Evolutionary conservation across 2,113 vertebrate species (phyloP).

Genomic region (Tragelaphus buxtoni): DNA sequence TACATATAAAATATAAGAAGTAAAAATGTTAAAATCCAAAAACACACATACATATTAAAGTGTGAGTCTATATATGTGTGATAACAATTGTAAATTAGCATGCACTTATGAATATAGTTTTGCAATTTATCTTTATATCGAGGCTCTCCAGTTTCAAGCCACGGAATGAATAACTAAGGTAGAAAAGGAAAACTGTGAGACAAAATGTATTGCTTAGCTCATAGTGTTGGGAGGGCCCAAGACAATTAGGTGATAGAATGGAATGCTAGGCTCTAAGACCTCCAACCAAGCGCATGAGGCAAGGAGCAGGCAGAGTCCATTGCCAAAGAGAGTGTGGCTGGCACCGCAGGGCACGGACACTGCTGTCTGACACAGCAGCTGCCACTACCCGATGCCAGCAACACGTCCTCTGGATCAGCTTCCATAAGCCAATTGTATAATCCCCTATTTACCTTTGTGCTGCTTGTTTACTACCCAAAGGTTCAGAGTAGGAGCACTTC

Average conservation of each 20-base stretch:
- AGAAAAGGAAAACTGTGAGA: neutral
- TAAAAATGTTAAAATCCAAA: neutral
- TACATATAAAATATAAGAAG: neutral
- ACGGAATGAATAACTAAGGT: neutral
- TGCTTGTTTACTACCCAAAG: neutral
- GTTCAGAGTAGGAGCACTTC: neutral
- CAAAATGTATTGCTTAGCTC: neutral
- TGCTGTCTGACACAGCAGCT: neutral
- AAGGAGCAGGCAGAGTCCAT: too few relatives aligned
- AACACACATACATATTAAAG: neutral
- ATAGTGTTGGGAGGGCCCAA: neutral
- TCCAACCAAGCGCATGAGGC: neutral
- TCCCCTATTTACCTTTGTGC: too few relatives aligned
- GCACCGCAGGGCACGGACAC: accelerated
- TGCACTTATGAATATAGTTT: neutral
- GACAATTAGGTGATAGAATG: neutral
- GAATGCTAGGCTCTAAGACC: neutral
- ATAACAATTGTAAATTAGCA: neutral
- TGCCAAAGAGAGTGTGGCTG: neutral
- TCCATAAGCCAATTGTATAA: neutral
- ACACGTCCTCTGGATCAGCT: too few relatives aligned
- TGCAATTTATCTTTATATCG: neutral
- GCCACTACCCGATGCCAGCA: neutral
- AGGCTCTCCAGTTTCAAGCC: neutral
- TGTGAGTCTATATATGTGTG: neutral